These are phyloP conservation scores for Amblyjoppa proteus DNA, from an alignment of 2,888 invertebrate genomes.

Conservation along the genomic window DNA sequence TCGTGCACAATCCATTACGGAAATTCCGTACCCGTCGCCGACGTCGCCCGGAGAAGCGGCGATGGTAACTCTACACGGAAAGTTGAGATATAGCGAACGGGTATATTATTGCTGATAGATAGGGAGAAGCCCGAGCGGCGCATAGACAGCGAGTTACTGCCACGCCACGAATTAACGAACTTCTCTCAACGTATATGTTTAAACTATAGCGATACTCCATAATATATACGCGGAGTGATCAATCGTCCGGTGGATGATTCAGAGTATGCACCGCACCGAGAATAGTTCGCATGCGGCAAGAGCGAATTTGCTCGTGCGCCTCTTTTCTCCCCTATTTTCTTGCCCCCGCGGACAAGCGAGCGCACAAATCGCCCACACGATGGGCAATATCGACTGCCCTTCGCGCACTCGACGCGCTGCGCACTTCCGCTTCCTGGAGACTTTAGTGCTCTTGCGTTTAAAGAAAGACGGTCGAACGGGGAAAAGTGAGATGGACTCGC, in stretches of 20 bases:
- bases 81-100: constrained; percentile 20
- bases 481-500: constrained; percentile 9
- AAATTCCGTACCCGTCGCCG: constrained; percentile 26
- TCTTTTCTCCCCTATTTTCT: constrained; percentile 15
- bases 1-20: neutral
- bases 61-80: neutral
- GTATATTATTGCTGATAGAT: constrained; percentile 33
- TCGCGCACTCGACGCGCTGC: neutral
- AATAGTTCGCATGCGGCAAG: neutral
- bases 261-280: neutral
- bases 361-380: constrained; percentile 28
- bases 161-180: constrained; percentile 22
- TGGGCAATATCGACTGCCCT: constrained; percentile 7
- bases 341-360: constrained; percentile 14
- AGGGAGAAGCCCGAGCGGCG: neutral
- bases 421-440: constrained; percentile 42
- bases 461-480: neutral
- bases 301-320: neutral
- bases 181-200: constrained; percentile 11
- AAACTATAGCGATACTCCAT: constrained; percentile 1
- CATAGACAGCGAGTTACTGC: constrained; percentile 20
- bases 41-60: neutral
- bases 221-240: constrained; percentile 34
- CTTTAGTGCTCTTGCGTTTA: constrained; percentile 1
- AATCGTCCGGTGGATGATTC: constrained; percentile 21